These are phyloP conservation scores for Poecile montanus DNA, from an alignment of 2,797 vertebrate species.

Conservation along the genomic window DNA sequence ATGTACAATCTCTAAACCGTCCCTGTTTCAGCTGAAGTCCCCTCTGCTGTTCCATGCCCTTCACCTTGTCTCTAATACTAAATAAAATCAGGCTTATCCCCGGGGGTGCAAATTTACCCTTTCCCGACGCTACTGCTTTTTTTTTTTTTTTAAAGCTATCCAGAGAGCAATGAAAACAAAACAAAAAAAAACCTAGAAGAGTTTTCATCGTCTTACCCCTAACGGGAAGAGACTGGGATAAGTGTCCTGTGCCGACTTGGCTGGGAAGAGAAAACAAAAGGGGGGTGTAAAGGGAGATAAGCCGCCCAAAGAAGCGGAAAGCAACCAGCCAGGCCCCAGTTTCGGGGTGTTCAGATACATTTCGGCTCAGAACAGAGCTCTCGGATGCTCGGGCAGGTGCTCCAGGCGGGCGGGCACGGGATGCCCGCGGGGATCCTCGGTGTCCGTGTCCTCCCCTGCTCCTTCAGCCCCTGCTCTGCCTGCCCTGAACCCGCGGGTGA, in stretches of 20 bases:
- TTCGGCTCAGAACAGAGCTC: neutral
- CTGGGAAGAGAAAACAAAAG: neutral
- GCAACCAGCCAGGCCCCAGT: accelerated
- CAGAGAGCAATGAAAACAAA: neutral
- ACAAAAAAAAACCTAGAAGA: neutral
- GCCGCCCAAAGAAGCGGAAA: accelerated
- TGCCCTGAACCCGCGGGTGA: neutral
- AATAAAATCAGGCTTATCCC: neutral
- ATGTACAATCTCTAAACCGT: neutral
- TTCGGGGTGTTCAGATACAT: accelerated
- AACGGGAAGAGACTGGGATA: neutral
- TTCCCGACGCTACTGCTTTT: accelerated
- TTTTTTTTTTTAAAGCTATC: neutral
- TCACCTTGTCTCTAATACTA: neutral
- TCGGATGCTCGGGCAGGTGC: neutral
- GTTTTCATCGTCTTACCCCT: neutral
- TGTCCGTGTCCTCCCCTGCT: neutral
- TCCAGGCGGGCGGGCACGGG: neutral
- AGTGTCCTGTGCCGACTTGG: neutral
- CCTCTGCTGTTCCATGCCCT: neutral
- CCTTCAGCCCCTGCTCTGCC: neutral
- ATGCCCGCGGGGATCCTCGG: neutral
- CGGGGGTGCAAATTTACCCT: neutral
- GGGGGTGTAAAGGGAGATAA: accelerated
- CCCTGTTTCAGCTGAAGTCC: neutral